phyloP scores from a whole-genome alignment of 2,888 invertebrate species.

The Thelaira solivaga region DNA sequence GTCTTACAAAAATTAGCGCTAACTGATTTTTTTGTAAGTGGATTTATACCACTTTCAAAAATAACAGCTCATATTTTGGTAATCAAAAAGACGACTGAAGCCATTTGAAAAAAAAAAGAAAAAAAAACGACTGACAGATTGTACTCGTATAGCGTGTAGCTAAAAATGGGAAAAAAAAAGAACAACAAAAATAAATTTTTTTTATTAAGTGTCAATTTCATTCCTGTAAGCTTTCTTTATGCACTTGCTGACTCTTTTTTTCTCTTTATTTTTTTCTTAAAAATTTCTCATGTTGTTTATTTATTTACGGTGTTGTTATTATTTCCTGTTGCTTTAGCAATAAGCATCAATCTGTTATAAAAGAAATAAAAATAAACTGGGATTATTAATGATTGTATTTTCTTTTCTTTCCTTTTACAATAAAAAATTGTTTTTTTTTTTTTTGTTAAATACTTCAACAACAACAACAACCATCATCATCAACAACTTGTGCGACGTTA shows the following conservation, averaged over 20 bases:
- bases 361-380: no score
- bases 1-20: no score
- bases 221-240: slow-evolving; percentile 18
- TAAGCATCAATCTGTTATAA: slow-evolving; percentile 61
- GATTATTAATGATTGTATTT: slow-evolving; percentile 62
- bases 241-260: background rate
- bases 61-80: background rate
- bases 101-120: no score
- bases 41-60: background rate
- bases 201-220: slow-evolving; percentile 60
- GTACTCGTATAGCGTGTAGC: background rate
- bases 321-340: slow-evolving; percentile 62
- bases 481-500: background rate
- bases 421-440: background rate
- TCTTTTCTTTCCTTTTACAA: slow-evolving; percentile 26
- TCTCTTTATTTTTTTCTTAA: slow-evolving; percentile 14
- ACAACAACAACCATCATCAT: background rate
- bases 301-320: slow-evolving; percentile 13
- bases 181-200: slow-evolving; percentile 16
- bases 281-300: background rate
- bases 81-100: slow-evolving; percentile 5
- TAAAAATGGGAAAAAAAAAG: slow-evolving; percentile 17
- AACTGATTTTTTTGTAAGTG: background rate
- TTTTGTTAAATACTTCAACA: background rate
- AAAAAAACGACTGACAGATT: background rate